These are phyloP conservation scores for Amphipoea lucens DNA, from an alignment of 2,888 invertebrate genomes.

Conservation along the genomic window DNA sequence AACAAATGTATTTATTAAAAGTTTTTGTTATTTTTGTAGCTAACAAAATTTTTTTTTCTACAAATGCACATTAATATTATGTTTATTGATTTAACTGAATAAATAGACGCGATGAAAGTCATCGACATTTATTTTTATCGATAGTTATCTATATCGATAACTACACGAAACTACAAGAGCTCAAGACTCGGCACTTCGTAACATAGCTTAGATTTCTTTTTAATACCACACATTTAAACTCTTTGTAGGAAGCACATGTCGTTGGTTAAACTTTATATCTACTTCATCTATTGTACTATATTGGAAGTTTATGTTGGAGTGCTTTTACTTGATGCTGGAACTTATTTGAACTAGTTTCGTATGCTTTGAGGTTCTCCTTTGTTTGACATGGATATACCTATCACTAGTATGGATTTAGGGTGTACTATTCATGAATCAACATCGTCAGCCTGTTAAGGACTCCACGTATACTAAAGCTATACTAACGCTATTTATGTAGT, in stretches of 20 bases:
- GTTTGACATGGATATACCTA: not conserved
- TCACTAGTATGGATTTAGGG: not conserved
- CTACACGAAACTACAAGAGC: constrained; percentile 71
- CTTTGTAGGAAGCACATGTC: constrained; percentile 79
- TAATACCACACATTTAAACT: constrained; percentile 89
- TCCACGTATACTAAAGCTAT: not conserved
- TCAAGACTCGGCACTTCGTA: constrained; percentile 82
- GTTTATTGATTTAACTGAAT: not conserved
- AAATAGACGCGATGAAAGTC: not conserved
- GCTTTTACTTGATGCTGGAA: constrained; percentile 42
- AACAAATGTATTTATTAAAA: not conserved
- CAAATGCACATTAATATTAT: not conserved
- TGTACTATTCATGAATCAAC: not conserved
- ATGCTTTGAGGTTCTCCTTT: constrained; percentile 2
- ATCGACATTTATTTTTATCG: constrained; percentile 30
- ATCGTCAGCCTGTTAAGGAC: not conserved
- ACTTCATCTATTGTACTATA: constrained; percentile 70
- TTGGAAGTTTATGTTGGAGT: constrained; percentile 58
- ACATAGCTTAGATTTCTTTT: constrained; percentile 87
- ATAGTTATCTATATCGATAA: constrained; percentile 44
- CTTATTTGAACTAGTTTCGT: constrained; percentile 46
- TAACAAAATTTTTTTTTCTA: not conserved
- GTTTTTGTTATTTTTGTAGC: not conserved
- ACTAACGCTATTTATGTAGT: not conserved
- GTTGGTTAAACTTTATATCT: constrained; percentile 73